Conservation (phyloP, 2,888 invertebrate species). For the Saturnia pavonia region DNA sequence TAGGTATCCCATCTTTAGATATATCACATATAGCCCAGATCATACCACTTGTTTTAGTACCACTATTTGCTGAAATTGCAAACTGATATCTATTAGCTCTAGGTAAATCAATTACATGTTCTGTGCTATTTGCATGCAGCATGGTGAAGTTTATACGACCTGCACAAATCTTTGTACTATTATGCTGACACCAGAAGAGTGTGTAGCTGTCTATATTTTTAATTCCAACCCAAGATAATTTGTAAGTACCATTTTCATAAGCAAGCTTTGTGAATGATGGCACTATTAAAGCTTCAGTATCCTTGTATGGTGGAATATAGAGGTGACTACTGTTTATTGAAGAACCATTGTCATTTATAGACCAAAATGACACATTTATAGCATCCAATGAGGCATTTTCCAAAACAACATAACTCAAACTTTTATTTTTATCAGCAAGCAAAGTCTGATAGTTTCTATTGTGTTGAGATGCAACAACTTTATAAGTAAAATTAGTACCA, state of each 20-base stretch:
- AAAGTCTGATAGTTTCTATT: constrained; percentile 55
- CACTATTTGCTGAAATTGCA: constrained; percentile 90
- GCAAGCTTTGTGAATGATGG: constrained; percentile 87
- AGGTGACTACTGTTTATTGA: constrained; percentile 82
- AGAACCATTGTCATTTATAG: constrained; percentile 82
- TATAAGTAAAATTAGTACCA: constrained; percentile 88
- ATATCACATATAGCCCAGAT: constrained; percentile 89
- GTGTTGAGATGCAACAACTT: constrained; percentile 69
- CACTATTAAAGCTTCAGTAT: constrained; percentile 69
- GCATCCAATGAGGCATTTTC: constrained; percentile 69
- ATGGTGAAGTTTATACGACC: constrained; percentile 74
- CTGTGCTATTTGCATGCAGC: constrained; percentile 57
- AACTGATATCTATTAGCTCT: constrained; percentile 85
- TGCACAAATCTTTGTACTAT: constrained; percentile 76
- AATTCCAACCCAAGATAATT: constrained; percentile 88
- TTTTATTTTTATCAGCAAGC: constrained; percentile 77
- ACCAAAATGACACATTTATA: constrained; percentile 80
- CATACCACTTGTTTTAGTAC: constrained; percentile 89
- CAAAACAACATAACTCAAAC: constrained; percentile 83
- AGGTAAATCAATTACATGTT: constrained; percentile 83
- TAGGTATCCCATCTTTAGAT: constrained; percentile 69
- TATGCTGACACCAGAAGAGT: constrained; percentile 88
- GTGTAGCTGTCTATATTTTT: constrained; percentile 85
- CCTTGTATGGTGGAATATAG: constrained; percentile 81
- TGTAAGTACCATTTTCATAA: constrained; percentile 86